These are phyloP conservation scores for Pteropus alecto DNA, from an alignment of 2,113 vertebrate species.

Conservation along the genomic window DNA sequence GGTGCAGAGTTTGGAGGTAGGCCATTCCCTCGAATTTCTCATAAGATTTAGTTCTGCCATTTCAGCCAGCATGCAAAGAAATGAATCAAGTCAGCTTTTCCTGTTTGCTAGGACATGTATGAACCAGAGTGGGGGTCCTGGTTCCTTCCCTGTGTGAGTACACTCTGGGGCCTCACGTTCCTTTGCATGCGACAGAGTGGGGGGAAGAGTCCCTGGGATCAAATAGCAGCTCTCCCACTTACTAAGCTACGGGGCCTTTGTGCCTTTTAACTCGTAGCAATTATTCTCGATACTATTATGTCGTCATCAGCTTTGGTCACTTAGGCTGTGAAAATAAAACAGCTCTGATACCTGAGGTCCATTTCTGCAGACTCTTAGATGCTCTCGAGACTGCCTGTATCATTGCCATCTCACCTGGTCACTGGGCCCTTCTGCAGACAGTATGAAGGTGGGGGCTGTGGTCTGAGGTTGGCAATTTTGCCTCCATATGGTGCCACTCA, in stretches of 20 bases:
- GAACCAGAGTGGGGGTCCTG: neutral
- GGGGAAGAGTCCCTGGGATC: neutral
- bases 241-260: neutral
- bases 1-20: constrained; percentile 1
- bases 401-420: neutral
- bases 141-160: neutral
- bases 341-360: neutral
- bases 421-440: neutral
- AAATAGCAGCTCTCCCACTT: neutral
- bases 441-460: neutral
- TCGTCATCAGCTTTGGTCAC: neutral
- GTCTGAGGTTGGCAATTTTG: neutral
- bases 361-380: neutral
- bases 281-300: neutral
- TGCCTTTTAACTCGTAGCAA: neutral
- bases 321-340: neutral
- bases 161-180: rapidly evolving
- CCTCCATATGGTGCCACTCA: neutral
- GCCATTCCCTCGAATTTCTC: constrained; percentile 46
- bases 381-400: neutral
- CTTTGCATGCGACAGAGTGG: neutral
- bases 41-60: neutral
- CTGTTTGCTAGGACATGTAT: neutral
- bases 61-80: neutral
- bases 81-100: neutral